These are phyloP conservation scores for Peromyscus leucopus DNA, from an alignment of 2,113 vertebrate genomes.

Conservation along the genomic window DNA sequence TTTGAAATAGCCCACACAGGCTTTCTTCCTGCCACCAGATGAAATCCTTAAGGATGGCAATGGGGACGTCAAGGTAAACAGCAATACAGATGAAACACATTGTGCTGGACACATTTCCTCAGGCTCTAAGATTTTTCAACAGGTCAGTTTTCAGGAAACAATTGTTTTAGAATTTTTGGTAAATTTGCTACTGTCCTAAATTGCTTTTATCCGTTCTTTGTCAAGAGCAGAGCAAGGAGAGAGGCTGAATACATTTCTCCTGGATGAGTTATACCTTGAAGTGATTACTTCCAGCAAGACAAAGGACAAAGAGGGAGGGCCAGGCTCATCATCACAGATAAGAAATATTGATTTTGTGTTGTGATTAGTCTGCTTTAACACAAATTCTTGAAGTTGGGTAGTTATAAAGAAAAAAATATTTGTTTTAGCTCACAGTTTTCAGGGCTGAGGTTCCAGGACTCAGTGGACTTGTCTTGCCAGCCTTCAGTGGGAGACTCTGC, in stretches of 20 bases:
- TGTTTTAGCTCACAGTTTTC: background rate
- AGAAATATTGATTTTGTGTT: slow-evolving; percentile 11
- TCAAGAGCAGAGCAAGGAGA: slow-evolving; percentile 25
- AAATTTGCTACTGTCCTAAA: slow-evolving; percentile 1
- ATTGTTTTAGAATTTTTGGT: slow-evolving; percentile 21
- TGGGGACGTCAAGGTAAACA: background rate
- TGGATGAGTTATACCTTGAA: background rate
- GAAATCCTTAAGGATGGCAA: background rate
- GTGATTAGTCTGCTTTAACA: background rate
- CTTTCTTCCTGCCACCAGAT: background rate
- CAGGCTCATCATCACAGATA: slow-evolving; percentile 31
- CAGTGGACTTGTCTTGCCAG: background rate
- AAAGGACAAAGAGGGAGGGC: background rate
- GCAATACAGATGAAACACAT: background rate
- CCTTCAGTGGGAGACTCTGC: background rate
- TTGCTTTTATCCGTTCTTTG: slow-evolving; percentile 42
- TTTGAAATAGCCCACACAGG: background rate
- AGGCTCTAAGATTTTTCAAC: background rate
- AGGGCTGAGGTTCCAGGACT: background rate
- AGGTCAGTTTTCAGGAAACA: slow-evolving; percentile 20
- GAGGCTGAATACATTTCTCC: background rate
- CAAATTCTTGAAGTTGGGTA: background rate
- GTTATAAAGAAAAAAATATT: background rate
- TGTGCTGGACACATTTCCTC: background rate
- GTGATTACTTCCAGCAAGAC: slow-evolving; percentile 55